Evolutionary conservation across 2,113 vertebrate species (phyloP), one percentile per base, ranked within the genome.

Genomic region (Panthera tigris): DNA sequence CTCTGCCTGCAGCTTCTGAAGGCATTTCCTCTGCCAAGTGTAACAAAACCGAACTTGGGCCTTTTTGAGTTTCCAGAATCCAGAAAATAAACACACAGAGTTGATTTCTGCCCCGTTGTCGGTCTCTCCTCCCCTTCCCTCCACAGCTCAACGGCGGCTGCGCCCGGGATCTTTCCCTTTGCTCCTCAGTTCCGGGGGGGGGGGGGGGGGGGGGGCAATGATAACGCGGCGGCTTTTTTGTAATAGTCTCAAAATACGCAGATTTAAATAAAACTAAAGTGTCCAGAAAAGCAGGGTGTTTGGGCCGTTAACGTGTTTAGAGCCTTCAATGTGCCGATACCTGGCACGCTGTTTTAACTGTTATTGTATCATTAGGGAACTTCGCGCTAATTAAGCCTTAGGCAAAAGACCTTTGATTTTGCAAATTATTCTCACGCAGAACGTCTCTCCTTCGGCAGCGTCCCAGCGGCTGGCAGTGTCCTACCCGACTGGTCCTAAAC

Each of bases 391-490:
- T 79, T 27, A 33, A 61, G 14, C 7, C 11, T 61, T 41, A 16
- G 14, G 27, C 21, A 21, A 11, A 61, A 41, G 16, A 21, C 29
- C 33, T 18, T 61, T 8, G 0, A 3, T 33, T 61, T 61, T 31
- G 10, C 36, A 15, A 0, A 18, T 41, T 13, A 2, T 29, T 11
- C 7, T 13, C 3, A n/a, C 29, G 21, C 0, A 0, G 4, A 21
- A 5, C 0, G 14, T 18, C 10, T 66, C 19, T 61, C 8, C n/a
- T 74, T 33, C 0, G 1, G 29, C 0, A 18, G 10, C 3, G 3
- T 23, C 39, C 52, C 71, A 0, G 29, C 1, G 0, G 45, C 69
- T 8, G 36, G 11, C 31, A 33, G 5, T 25, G 48, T 29, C 12
- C 45, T 27, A 0, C 12, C 39, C 3, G 21, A 16, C 50, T 21